These are phyloP conservation scores for Sebastes diploproa DNA, from an alignment of 2,797 vertebrate species.

Conservation along the genomic window DNA sequence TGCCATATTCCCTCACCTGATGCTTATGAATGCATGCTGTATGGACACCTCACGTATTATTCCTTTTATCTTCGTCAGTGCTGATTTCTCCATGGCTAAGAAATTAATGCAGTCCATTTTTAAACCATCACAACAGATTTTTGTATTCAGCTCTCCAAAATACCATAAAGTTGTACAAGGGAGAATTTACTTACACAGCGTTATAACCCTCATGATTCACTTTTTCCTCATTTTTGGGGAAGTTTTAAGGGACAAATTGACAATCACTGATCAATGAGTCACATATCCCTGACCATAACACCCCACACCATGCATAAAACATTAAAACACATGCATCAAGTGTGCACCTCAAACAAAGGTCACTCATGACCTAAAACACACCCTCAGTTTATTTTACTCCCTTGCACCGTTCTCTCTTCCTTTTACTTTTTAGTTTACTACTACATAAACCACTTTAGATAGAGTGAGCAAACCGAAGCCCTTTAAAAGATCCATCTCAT, in stretches of 20 bases:
- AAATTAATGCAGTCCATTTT: constrained; percentile 52
- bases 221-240: neutral
- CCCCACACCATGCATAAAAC: neutral
- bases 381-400: neutral
- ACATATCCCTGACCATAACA: constrained; percentile 25
- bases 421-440: neutral
- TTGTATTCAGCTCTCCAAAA: constrained; percentile 39
- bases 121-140: constrained; percentile 46
- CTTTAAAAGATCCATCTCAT: constrained; percentile 80
- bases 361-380: neutral
- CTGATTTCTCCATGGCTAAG: constrained; percentile 38
- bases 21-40: constrained; percentile 70
- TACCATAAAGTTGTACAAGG: constrained; percentile 18
- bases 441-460: constrained; percentile 39
- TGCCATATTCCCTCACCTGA: constrained; percentile 51
- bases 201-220: constrained; percentile 2
- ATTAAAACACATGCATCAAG: constrained; percentile 4
- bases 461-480: constrained; percentile 68
- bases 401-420: neutral
- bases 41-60: constrained; percentile 58
- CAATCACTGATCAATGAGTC: constrained; percentile 68
- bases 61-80: constrained; percentile 41
- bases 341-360: constrained; percentile 18
- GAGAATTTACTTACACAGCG: constrained; percentile 13
- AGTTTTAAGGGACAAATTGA: constrained; percentile 57